These are phyloP conservation scores for Nestor notabilis DNA, from an alignment of 2,113 vertebrate genomes.

Conservation along the genomic window DNA sequence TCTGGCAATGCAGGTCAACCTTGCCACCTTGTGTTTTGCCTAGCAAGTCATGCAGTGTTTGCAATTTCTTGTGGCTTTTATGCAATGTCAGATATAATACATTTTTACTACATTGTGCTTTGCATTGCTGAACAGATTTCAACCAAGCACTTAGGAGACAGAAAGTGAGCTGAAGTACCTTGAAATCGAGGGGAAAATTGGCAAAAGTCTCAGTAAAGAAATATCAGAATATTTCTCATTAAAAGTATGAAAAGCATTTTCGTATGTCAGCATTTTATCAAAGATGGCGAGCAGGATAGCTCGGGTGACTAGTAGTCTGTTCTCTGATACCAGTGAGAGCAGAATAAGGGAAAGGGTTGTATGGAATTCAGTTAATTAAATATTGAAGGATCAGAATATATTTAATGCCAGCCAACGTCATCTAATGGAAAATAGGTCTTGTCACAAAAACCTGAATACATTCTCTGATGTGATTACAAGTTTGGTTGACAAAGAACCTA, in stretches of 20 bases:
- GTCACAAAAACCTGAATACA: neutral
- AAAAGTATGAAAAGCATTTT: neutral
- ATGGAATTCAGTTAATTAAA: neutral
- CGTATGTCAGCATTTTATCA: neutral
- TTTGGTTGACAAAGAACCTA: neutral
- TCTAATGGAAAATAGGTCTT: neutral
- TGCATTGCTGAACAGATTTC: slow-evolving; percentile 6
- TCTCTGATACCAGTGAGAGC: neutral
- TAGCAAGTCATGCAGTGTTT: neutral
- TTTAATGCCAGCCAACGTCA: neutral
- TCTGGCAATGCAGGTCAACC: neutral
- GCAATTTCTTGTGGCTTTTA: neutral
- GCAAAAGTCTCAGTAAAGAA: neutral
- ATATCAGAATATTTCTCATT: neutral
- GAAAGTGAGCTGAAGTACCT: neutral
- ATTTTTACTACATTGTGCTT: neutral
- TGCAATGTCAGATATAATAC: neutral
- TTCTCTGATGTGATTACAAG: neutral
- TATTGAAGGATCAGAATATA: neutral
- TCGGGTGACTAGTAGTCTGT: neutral
- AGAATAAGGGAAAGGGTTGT: neutral
- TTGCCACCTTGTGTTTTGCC: slow-evolving; percentile 1
- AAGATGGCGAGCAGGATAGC: neutral
- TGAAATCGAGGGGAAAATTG: neutral
- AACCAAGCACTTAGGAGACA: neutral